Conservation (phyloP, 2,797 vertebrate genomes). For the Siniperca obscura region DNA sequence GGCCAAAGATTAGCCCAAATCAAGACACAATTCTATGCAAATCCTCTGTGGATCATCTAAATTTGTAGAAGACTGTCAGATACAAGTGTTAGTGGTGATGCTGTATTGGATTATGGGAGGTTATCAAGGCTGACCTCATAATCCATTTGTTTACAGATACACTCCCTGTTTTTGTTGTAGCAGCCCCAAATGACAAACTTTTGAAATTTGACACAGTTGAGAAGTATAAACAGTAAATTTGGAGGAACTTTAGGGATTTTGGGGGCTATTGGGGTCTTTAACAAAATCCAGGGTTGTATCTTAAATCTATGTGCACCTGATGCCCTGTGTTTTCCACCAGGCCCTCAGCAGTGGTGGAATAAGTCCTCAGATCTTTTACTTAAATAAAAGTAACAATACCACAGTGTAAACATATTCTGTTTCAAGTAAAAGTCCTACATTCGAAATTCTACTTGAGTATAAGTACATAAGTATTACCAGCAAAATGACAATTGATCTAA, state of each 20-base stretch:
- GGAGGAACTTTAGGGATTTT: not conserved
- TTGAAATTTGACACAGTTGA: slow-evolving; percentile 4
- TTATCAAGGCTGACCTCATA: slow-evolving; percentile 50
- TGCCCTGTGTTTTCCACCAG: slow-evolving; percentile 16
- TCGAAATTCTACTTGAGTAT: not conserved
- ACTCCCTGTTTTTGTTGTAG: slow-evolving; percentile 12
- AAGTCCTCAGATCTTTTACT: not conserved
- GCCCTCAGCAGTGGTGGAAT: not conserved
- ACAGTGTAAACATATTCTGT: not conserved
- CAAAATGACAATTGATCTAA: slow-evolving; percentile 5
- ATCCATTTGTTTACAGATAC: slow-evolving; percentile 48
- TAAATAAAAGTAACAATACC: not conserved
- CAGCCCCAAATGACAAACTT: not conserved
- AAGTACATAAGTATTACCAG: not conserved
- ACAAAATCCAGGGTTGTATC: not conserved
- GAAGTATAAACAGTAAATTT: slow-evolving; percentile 21
- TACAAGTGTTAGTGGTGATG: slow-evolving; percentile 23
- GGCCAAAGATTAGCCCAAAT: slow-evolving; percentile 59
- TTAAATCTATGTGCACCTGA: slow-evolving; percentile 14
- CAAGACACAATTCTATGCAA: slow-evolving; percentile 45
- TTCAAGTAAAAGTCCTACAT: not conserved
- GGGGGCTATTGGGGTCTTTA: not conserved
- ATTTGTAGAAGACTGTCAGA: slow-evolving; percentile 32
- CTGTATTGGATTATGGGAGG: slow-evolving; percentile 41
- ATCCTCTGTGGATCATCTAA: slow-evolving; percentile 45